A percentile compares a stretch with the other conserved stretches of the same genome.
These are phyloP conservation scores for Lepidonotus clava DNA, from an alignment of 2,888 invertebrate genomes.

Conservation along the genomic window DNA sequence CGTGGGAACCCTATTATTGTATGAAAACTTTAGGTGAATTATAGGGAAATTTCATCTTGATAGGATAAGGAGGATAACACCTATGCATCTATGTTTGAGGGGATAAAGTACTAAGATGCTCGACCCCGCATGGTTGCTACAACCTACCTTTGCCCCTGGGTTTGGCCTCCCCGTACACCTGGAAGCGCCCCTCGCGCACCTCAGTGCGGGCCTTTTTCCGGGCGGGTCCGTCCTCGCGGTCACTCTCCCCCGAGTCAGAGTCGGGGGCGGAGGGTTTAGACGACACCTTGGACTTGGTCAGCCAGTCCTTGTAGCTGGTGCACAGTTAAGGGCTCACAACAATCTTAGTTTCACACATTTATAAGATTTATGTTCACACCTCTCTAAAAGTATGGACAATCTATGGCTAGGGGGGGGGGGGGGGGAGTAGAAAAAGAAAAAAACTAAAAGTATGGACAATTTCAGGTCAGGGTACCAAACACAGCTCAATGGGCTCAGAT, in stretches of 20 bases:
- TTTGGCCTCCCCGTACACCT: slow-evolving; percentile 10
- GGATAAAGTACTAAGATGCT: too few species aligned
- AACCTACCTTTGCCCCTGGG: slow-evolving; percentile 29
- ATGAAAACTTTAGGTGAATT: background rate
- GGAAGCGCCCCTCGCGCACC: background rate
- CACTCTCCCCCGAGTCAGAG: slow-evolving; percentile 67
- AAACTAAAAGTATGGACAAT: background rate
- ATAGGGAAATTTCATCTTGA: background rate
- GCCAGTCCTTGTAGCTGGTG: slow-evolving; percentile 90
- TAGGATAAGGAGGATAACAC: background rate
- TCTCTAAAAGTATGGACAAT: background rate
- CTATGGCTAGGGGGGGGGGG: background rate
- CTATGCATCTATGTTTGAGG: too few species aligned
- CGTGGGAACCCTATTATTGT: background rate
- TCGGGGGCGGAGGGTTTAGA: slow-evolving; percentile 63
- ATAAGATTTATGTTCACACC: background rate
- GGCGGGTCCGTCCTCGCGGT: slow-evolving; percentile 61
- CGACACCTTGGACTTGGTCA: slow-evolving; percentile 84
- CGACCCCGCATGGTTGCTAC: background rate
- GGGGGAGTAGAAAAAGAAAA: background rate
- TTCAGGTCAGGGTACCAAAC: background rate
- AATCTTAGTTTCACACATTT: background rate
- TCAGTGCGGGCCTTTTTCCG: slow-evolving; percentile 54
- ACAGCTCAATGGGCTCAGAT: background rate
- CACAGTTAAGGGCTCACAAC: background rate